Base-by-base conservation (phyloP, 2,888 invertebrate genomes). In the Trimorus sp. region DNA sequence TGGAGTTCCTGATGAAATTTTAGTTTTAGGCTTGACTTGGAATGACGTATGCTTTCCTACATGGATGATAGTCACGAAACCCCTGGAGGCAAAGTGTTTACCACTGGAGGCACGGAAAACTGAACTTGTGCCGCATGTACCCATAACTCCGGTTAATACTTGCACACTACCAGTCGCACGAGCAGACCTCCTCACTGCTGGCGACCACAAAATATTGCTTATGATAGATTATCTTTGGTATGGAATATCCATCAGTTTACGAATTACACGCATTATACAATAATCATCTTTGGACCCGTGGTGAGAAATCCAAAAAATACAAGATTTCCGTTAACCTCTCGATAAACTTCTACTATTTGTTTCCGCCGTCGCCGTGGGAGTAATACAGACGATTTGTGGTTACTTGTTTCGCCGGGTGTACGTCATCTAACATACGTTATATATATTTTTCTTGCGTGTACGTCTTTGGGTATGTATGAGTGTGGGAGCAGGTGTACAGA, bases 261-360 rank as follows among this genome's bases (percentile, higher is more conserved):
- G 78, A 80, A 82, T 68, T 77, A 79, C 84, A 83, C 85, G 80
- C 81, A 87, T 86, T 86, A 85, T 87, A 88, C 85, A 88, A 87
- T 86, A 86, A 90, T 85, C 86, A 88, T 83, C 80, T 88, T 90
- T 91, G 90, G 90, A 90, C 90, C 91, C 90, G 84, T 88, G 86
- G 86, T 87, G 85, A 89, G 88, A 89, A 89, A 89, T 90, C 89
- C 86, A 87, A 89, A 86, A 86, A 86, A 86, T 82, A 84, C 74
- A 83, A 76, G 77, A 76, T 73, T 81, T 83, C 71, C 71, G 66
- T 73, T 60, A 58, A 73, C 51, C 68, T 56, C 70, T 69, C 70
- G 71, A 77, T 80, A 78, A 63, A 69, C 66, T 58, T 75, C 68
- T 68, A 62, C 63, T 26, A 56, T 71, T 68, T 62, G 11, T 71